These are phyloP conservation scores for Clavelina lepadiformis DNA, from an alignment of 23 tunicate genomes.

Conservation along the genomic window DNA sequence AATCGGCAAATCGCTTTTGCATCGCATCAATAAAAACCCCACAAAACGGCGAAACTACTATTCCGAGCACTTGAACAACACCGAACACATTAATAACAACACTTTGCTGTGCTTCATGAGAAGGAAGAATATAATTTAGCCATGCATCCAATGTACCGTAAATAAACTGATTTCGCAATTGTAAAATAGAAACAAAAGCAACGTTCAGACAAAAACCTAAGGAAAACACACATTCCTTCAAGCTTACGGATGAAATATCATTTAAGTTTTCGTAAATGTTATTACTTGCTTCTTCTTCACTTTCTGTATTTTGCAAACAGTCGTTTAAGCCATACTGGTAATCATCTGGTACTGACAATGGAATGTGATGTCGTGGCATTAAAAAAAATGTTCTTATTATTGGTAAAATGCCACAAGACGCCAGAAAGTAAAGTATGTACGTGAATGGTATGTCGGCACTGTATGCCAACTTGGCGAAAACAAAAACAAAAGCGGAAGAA, in stretches of 20 bases:
- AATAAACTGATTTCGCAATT: not conserved
- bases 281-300: not conserved
- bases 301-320: not conserved
- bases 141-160: not conserved
- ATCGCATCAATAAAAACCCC: not conserved
- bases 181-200: not conserved
- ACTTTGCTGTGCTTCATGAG: no score
- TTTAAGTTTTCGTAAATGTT: not conserved
- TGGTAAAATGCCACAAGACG: not conserved
- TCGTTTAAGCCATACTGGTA: constrained; percentile 6
- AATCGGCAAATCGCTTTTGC: not conserved
- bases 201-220: not conserved
- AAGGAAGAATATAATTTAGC: not conserved
- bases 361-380: constrained; percentile 1
- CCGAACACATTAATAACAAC: not conserved
- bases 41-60: not conserved
- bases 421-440: not conserved
- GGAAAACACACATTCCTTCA: not conserved
- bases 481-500: not conserved
- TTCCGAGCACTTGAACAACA: not conserved
- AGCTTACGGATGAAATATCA: not conserved
- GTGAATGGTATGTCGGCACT: not conserved
- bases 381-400: constrained; percentile 2
- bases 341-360: not conserved
- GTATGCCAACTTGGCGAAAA: not conserved